Evolutionary conservation across 2,113 vertebrate species (phyloP).

Genomic region (Meleagris gallopavo): DNA sequence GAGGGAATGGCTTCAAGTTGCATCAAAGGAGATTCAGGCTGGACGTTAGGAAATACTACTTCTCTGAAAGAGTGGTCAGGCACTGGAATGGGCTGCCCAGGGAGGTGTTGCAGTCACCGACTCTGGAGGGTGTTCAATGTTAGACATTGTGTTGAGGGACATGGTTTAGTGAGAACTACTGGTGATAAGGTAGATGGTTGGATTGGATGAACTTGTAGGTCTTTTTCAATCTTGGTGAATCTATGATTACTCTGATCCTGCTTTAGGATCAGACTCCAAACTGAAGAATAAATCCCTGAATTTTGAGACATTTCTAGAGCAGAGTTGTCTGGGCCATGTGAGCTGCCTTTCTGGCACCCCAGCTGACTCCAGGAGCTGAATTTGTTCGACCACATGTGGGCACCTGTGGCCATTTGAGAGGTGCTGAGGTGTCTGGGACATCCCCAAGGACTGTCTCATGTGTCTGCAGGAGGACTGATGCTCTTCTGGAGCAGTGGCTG

Average conservation of each 20-base stretch:
- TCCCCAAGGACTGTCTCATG: background rate
- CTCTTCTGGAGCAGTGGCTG: background rate
- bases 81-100: too few relatives aligned
- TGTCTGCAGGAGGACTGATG: background rate
- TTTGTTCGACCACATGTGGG: background rate
- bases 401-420: background rate
- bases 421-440: background rate
- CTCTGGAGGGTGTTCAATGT: too few relatives aligned
- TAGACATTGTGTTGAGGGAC: too few relatives aligned
- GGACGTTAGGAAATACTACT: too few relatives aligned
- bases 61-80: too few relatives aligned
- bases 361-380: fast-evolving
- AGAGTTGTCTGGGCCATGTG: background rate
- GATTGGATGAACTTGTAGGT: too few relatives aligned
- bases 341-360: background rate
- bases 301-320: fast-evolving
- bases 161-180: too few relatives aligned
- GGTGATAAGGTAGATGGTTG: too few relatives aligned
- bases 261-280: background rate
- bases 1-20: too few relatives aligned
- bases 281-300: background rate
- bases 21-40: too few relatives aligned
- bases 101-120: too few relatives aligned
- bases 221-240: too few relatives aligned
- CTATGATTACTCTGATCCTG: background rate